Evolutionary conservation across 53 echinoderm and acorn worm species (phyloP), one percentile per base, ranked within the genome.

Genomic region (Actinopyga echinites): DNA sequence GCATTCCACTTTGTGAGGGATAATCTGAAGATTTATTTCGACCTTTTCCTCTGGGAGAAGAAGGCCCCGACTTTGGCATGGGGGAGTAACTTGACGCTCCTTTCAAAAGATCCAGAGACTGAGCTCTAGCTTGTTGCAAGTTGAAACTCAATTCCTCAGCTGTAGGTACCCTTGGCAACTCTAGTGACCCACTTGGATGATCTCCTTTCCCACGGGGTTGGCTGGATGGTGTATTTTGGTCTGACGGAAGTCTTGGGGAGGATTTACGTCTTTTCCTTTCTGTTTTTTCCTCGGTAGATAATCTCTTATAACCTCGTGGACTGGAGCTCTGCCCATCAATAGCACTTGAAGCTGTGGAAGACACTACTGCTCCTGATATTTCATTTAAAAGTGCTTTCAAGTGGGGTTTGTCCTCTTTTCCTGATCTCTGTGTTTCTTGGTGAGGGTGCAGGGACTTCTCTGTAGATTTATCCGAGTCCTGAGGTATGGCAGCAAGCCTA

Each of bases 361-460:
- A 80, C 28, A 65, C 63, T 55, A 68, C 79, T 17, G 35, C 40
- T 43, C 75, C 86, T 52, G 86, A 83, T 45, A 95, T 91, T 87
- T 95, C 95, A 89, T 87, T 91, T 52, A 95, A 74, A 6, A 95
- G 89, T 43, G 95, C 95, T 64, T 95, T 95, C 21, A 95, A 83
- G 60, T 91, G 89, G 36, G 91, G 91, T 52, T 95, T 89, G 44
- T 95, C 95, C 38, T 91, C 95, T 74, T 87, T 86, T 10, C 54
- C 49, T 59, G 57, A 33, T 30, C 33, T 57, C 57, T 6, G 6
- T 60, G 30, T 53, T 83, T 86, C 17, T 29, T 21, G 21, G 30
- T 21, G 44, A 65, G 29, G 57, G 65, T 42, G 49, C 54, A 67
- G n/a, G 43, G 75, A 45, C 49, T 58, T n/a, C 65, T 78, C 32